Evolutionary conservation across 2,113 vertebrate genomes (phyloP), one percentile per base, ranked within the genome.

Genomic region (Hemibagrus wyckioides): DNA sequence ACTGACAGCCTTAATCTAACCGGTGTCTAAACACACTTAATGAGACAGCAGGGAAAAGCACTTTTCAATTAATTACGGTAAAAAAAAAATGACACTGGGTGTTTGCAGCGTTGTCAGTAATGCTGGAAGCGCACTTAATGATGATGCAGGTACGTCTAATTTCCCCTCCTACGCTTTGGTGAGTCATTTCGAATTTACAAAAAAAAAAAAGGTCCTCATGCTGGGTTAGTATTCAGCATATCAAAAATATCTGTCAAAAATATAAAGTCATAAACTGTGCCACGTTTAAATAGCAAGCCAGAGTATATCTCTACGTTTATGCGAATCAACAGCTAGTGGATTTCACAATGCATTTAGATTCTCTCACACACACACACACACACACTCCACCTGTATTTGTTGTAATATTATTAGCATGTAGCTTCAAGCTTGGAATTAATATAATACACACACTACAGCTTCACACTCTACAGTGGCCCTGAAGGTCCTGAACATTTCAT

Each of bases 101-200:
- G 56, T 87, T 81, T 88, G 52, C 80, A 82, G 71, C 81, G 81
- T 75, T 84, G 88, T 88, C 85, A 90, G 80, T 50, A 67, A 87
- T 61, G 39, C 48, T 82, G 83, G 44, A 67, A 79, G 69, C 50
- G 75, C 30, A 57, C 85, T 90, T 87, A 79, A 79, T 52, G 65
- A 84, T 48, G 56, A 83, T 83, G 85, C 44, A 77, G 67, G 87
- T 88, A 88, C 52, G 28, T 67, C 79, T 82, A 87, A 87, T 85
- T 88, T 80, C 44, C 83, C 82, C 89, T 87, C 87, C 89, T 87
- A 90, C 89, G 75, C 85, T 41, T 73, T 71, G 39, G 82, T 89
- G 85, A 90, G 87, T 89, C 87, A 90, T 88, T 89, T 88, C n/a
- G n/a, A n/a, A n/a, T n/a, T n/a, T n/a, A n/a, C n/a, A n/a, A 50